Evolutionary conservation across 2,888 invertebrate species (phyloP), one percentile per base, ranked within the genome.

Genomic region (Molorchus minor): DNA sequence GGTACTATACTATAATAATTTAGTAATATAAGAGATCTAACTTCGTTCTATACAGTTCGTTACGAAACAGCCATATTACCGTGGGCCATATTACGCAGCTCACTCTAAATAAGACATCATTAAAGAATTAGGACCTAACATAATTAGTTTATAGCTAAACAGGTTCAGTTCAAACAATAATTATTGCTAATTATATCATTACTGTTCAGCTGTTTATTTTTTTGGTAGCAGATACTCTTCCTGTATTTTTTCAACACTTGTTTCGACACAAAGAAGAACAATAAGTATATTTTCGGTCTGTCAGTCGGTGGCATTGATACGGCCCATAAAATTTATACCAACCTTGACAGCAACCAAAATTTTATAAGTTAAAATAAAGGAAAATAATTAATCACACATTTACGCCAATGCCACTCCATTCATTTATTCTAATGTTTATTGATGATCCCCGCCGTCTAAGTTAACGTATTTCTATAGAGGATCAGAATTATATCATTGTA

Each of bases 341-440:
- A 25, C 43, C 43, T 43, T 43, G 43, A 13, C 1, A 25, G 7
- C 7, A 25, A 20, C 2, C 12, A 13, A 25, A 7, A 43, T 43
- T 43, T 5, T 43, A 15, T 43, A 12, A 25, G 12, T 12, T 21
- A 43, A 43, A 43, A 19, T 43, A 43, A 25, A 25, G 43, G 25
- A 43, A 25, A 13, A 43, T 13, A 21, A 43, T 43, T 25, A 43
- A 43, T 43, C 43, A 43, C 43, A 41, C 10, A 21, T 41, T 41
- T 41, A 41, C 41, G n/a, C 41, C 41, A 25, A 43, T 43, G 12
- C 25, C 33, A 33, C n/a, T 33, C 33, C 15, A 13, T 19, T n/a
- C 43, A 21, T 43, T 43, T 43, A 43, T 43, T 13, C 7, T 15
- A 43, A 8, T 21, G 13, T 12, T 12, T n/a, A 43, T 21, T 43